Evolutionary conservation across 2,797 vertebrate species (phyloP), one percentile per base, ranked within the genome.

Genomic region (Ara ararauna): DNA sequence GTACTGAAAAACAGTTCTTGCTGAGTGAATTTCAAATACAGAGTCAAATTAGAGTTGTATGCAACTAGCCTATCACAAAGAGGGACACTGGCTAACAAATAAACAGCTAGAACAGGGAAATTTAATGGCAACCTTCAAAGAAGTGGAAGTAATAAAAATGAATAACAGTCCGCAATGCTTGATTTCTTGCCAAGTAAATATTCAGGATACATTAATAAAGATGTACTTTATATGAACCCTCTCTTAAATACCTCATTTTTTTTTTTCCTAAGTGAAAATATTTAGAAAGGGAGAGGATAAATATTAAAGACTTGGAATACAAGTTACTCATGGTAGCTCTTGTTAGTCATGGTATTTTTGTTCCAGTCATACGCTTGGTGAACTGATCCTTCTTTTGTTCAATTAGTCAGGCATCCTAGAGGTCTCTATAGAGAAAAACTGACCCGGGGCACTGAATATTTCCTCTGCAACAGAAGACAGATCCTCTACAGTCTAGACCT

Each of bases 21-120:
- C 60, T 90, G 73, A 3, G 38, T 91, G 60, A 91, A 81, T 94
- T 88, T 96, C 88, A 93, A 88, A 81, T 32, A 58, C 36, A 67
- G 22, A 79, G 66, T n/a, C 78, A 90, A 91, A 67, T 42, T 56
- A 86, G 80, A 93, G 40, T n/a, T 92, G 30, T 42, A 77, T 71
- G 74, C 29, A 70, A 45, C 48, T 36, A 71, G 26, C 22, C 15
- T 32, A 81, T 51, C 34, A 66, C 50, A 51, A 3, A 64, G 54
- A 56, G 11, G 83, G 67, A 50, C 40, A 27, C 23, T 64, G 30
- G 11, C 22, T 90, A 74, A 74, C 65, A 87, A 67, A 78, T 23
- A 50, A 21, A 76, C 32, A 87, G 48, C 54, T 53, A 58, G 74
- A 76, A 66, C 14, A 53, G 60, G 60, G 85, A 95, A 92, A 94